A percentile compares a stretch with the other conserved stretches of the same genome.
Conservation (phyloP, 2,797 vertebrate genomes). For the Gambelia wislizenii region DNA sequence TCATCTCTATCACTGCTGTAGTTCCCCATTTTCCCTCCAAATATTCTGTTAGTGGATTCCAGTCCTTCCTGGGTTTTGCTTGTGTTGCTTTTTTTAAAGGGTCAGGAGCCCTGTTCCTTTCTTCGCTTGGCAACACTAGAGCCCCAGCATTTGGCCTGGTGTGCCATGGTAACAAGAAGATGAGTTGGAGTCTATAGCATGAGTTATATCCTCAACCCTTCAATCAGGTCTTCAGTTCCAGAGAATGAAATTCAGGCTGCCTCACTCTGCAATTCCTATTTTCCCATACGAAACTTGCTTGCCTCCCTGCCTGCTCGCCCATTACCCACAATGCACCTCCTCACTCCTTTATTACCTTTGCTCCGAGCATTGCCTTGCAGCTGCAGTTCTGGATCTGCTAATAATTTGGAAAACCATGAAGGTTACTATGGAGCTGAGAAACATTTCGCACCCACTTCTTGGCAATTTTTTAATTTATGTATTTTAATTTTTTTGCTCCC, state of each 20-base stretch:
- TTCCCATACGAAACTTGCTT: neutral
- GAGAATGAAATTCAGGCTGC: neutral
- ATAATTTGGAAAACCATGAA: conserved; percentile 27
- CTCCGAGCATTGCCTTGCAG: neutral
- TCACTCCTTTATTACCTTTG: fast-evolving
- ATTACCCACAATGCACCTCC: fast-evolving
- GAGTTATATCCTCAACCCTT: neutral
- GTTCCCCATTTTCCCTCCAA: too few species aligned
- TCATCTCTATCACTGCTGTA: too few species aligned
- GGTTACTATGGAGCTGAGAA: conserved; percentile 27
- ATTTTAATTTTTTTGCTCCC: neutral
- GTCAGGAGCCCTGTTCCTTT: too few species aligned
- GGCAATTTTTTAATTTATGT: neutral
- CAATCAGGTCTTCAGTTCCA: neutral
- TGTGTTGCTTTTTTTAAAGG: too few species aligned
- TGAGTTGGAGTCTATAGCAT: too few species aligned
- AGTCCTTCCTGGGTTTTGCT: too few species aligned
- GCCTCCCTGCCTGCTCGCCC: neutral
- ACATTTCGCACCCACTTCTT: conserved; percentile 34
- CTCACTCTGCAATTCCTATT: neutral
- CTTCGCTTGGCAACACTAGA: too few species aligned
- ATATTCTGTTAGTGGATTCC: too few species aligned
- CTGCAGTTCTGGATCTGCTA: neutral
- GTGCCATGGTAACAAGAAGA: too few species aligned
- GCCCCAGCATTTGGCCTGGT: too few species aligned